Evolutionary conservation across 2,113 vertebrate species (phyloP).

Genomic region (Mungos mungo): DNA sequence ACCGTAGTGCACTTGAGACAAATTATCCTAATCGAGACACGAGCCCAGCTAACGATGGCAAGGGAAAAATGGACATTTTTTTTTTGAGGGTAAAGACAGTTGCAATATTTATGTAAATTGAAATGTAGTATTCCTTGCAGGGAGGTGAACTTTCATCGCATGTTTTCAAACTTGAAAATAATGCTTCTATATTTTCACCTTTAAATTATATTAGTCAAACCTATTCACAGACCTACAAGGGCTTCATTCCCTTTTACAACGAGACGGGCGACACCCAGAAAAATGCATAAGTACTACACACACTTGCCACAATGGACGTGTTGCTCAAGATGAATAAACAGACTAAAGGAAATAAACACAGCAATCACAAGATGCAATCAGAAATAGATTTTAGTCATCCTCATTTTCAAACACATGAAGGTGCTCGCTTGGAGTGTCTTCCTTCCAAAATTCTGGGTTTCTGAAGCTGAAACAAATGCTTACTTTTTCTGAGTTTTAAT

Average conservation of each 20-base stretch:
- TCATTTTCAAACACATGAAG: constrained; percentile 49
- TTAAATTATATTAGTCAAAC: constrained; percentile 15
- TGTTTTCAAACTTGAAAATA: constrained; percentile 47
- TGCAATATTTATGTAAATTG: constrained; percentile 54
- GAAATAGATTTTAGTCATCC: neutral
- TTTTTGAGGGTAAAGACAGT: constrained; percentile 41
- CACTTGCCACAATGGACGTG: too few relatives aligned
- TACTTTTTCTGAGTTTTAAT: constrained; percentile 52
- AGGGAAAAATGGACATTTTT: constrained; percentile 59
- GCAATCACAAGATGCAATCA: neutral
- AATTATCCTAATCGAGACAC: constrained; percentile 65
- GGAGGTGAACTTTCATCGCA: constrained; percentile 18
- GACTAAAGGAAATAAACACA: neutral
- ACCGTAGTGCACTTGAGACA: neutral
- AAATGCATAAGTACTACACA: neutral
- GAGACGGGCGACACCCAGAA: neutral
- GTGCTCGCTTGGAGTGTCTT: neutral
- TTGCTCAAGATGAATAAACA: neutral
- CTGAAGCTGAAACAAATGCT: constrained; percentile 43
- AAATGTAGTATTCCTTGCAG: constrained; percentile 13
- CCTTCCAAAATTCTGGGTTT: constrained; percentile 5
- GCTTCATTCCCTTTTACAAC: neutral
- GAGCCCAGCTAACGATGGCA: constrained; percentile 44
- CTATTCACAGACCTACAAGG: neutral
- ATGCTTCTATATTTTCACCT: constrained; percentile 1